A percentile compares a stretch with the other conserved stretches of the same genome.
Evolutionary conservation across 2,888 invertebrate genomes (phyloP).

Genomic region (Caenorhabditis panamensis): DNA sequence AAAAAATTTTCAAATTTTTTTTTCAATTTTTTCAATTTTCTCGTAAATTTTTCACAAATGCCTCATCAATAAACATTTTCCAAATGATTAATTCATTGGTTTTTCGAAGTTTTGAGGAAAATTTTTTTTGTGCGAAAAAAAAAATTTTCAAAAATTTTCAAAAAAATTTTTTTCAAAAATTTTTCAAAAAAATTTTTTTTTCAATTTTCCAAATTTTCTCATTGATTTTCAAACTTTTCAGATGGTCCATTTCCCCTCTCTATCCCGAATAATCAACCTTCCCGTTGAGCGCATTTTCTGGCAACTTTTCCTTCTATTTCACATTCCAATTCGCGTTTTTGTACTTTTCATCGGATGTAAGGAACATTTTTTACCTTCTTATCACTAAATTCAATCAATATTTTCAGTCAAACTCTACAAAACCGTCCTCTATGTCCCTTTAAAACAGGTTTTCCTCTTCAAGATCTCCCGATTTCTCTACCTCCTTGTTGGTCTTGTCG

Average conservation of each 20-base stretch:
- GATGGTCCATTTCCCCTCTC: slow-evolving; percentile 79
- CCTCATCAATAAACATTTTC: too few species aligned
- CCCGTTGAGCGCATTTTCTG: slow-evolving; percentile 80
- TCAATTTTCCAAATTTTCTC: too few species aligned
- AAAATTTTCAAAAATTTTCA: too few species aligned
- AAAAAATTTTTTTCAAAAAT: too few species aligned
- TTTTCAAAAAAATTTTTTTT: too few species aligned
- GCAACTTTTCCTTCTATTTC: slow-evolving; percentile 80
- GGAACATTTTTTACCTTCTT: not conserved
- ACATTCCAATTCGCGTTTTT: slow-evolving; percentile 78
- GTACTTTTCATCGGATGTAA: slow-evolving; percentile 79
- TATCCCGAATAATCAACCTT: slow-evolving; percentile 80
- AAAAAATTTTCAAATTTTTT: too few species aligned
- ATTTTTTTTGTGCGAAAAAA: too few species aligned
- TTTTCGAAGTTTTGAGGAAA: too few species aligned
- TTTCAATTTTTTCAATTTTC: too few species aligned
- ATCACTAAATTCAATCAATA: not conserved
- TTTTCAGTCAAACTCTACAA: not conserved
- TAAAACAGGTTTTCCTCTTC: too few species aligned
- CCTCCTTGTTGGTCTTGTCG: slow-evolving; percentile 68
- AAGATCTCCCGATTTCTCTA: slow-evolving; percentile 66
- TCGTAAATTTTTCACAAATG: not conserved
- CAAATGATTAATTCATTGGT: too few species aligned
- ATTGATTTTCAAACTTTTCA: slow-evolving; percentile 50
- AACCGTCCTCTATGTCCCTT: not conserved